These are phyloP conservation scores for Anguilla rostrata DNA, from an alignment of 2,113 vertebrate species.

Conservation along the genomic window DNA sequence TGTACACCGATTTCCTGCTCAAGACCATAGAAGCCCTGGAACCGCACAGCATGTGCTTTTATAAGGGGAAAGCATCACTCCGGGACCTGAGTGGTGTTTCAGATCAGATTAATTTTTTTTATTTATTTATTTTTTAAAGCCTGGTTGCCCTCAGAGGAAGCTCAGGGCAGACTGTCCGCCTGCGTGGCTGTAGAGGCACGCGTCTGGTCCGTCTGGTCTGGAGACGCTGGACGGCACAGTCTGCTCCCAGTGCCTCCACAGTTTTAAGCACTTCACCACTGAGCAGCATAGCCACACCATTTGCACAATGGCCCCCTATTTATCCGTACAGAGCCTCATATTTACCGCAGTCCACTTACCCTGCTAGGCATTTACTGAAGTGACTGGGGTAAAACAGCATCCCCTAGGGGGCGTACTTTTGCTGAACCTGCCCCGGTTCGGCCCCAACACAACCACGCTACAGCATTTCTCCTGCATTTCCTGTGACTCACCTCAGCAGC, in stretches of 20 bases:
- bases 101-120: not conserved
- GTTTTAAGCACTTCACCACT: not conserved
- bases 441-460: not conserved
- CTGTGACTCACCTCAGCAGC: constrained; percentile 59
- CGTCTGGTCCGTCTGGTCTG: not conserved
- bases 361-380: not conserved
- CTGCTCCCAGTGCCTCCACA: not conserved
- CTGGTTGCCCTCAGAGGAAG: not conserved
- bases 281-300: not conserved
- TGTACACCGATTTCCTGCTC: not conserved
- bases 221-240: not conserved
- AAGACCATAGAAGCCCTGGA: not conserved
- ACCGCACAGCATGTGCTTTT: not conserved
- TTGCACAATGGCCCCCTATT: not conserved
- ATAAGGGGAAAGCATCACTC: not conserved
- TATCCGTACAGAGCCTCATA: not conserved
- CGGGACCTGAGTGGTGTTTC: not conserved
- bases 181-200: not conserved
- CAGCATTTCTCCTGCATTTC: not conserved
- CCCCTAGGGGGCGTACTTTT: not conserved
- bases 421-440: not conserved
- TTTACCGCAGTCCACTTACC: not conserved
- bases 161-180: not conserved
- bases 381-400: not conserved
- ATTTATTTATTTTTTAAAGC: not conserved